Base-by-base conservation (phyloP, 2,797 vertebrate species). In the Cetoscarus ocellatus region DNA sequence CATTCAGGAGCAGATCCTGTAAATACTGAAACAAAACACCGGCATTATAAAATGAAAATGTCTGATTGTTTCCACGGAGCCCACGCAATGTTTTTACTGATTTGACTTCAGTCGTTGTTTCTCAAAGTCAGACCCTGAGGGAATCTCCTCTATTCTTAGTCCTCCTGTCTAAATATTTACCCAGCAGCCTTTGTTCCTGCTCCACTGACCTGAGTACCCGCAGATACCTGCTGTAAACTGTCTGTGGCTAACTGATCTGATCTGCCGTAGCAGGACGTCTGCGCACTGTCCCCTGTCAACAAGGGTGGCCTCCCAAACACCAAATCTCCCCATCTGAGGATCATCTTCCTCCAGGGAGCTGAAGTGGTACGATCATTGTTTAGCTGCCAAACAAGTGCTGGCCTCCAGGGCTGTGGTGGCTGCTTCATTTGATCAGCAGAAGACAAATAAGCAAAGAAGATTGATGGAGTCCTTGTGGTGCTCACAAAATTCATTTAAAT, bases 101-200 rank as follows among this genome's bases (percentile, higher is more conserved):
- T 17, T 34, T 6, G 34, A n/a, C 53, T 44, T 35, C 2, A 39
- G 15, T 51, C 18, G 50, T 18, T 14, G 61, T 44, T 10, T 44
- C 50, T 18, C 40, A 35, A 9, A 18, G 50, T 61, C 58, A 38
- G 49, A 39, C 49, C 40, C 39, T 39, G 13, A 61, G 76, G 38
- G 73, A 67, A 73, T 75, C 70, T 70, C 50, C 64, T 86, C 81
- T 86, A 73, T 83, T 82, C 77, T 84, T 83, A 83, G 75, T 77
- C 43, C 17, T 5, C 6, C 60, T 79, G 73, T 86, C 80, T 88
- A 91, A 89, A 91, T 91, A 87, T 91, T 91, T 91, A 85, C 57
- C 73, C 71, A 73, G 68, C 59, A 79, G 77, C 44, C 44, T 69
- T 80, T 82, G 71, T 69, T 82, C 65, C 61, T 54, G 60, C 64